Conservation (phyloP, 2,113 vertebrate species). For the Struthidea cinerea region DNA sequence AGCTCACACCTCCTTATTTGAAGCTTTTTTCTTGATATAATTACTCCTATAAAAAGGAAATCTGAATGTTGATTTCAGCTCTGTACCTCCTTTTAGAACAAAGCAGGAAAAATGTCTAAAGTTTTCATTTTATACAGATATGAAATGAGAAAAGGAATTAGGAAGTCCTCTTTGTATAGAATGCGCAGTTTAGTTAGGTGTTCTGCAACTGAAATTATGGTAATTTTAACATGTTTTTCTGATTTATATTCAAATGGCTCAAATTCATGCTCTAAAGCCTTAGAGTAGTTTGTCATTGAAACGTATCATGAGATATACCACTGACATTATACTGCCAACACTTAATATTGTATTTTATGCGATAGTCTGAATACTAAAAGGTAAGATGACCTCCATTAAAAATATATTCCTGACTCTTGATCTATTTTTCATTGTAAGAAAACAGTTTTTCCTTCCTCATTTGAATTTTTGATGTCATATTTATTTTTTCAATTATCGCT, state of each 20-base stretch:
- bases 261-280: not conserved
- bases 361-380: not conserved
- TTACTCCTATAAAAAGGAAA: not conserved
- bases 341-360: not conserved
- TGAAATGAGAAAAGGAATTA: not conserved
- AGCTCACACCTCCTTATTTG: not conserved
- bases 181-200: not conserved
- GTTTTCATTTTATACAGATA: not conserved
- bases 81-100: not conserved
- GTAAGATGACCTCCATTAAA: not conserved
- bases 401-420: not conserved
- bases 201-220: not conserved
- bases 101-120: not conserved
- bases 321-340: not conserved
- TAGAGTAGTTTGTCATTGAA: not conserved
- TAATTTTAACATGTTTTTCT: not conserved
- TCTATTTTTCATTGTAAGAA: not conserved
- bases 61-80: not conserved
- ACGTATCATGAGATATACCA: not conserved
- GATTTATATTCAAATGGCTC: not conserved
- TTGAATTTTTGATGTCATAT: not conserved
- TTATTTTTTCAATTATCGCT: not conserved
- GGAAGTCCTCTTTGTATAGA: not conserved
- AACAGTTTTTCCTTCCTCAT: not conserved
- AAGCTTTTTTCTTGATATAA: not conserved